A percentile compares a stretch with the other conserved stretches of the same genome.
These are phyloP conservation scores for Scrobipalpa costella DNA, from an alignment of 2,888 invertebrate genomes.

Conservation along the genomic window DNA sequence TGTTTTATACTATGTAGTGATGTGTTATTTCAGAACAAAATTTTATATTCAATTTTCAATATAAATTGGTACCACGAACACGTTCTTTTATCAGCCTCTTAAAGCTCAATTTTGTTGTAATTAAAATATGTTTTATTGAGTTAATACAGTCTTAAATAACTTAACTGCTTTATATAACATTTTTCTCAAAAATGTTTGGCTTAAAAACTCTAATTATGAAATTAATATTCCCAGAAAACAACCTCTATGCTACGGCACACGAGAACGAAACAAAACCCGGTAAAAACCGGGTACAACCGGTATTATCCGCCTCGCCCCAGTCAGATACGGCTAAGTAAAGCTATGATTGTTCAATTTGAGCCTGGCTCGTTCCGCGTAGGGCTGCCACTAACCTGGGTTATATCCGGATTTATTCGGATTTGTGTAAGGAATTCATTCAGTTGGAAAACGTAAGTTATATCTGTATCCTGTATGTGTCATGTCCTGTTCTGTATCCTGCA, in stretches of 20 bases:
- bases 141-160: no score
- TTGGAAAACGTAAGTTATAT: constrained; percentile 1
- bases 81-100: no score
- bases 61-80: no score
- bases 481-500: neutral
- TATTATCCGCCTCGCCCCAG: constrained; percentile 1
- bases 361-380: constrained; percentile 19
- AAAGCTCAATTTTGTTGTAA: no score
- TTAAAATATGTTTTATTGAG: no score
- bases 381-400: constrained; percentile 12
- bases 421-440: neutral
- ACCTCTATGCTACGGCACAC: neutral
- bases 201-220: no score
- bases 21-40: no score
- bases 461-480: neutral
- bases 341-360: constrained; percentile 32
- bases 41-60: no score
- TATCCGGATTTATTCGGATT: neutral
- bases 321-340: constrained; percentile 29
- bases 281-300: neutral
- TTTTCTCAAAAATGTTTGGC: no score
- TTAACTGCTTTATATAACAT: no score
- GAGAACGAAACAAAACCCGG: neutral
- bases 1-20: no score
- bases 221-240: constrained; percentile 1